Evolutionary conservation across 2,113 vertebrate genomes (phyloP).

Genomic region (Carlito syrichta): DNA sequence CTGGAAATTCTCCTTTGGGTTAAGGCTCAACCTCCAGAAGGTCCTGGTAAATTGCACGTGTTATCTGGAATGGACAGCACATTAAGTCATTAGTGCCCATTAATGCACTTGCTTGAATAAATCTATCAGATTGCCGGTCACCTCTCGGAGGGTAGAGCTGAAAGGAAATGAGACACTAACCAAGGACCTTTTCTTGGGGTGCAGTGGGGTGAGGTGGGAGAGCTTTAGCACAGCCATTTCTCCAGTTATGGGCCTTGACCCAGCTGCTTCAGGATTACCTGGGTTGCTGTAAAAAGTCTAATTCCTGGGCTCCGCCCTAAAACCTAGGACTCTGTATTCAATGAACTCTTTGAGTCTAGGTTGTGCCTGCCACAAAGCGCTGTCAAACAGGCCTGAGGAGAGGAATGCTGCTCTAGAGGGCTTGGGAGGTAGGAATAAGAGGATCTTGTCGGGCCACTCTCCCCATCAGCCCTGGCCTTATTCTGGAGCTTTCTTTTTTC

Average conservation of each 20-base stretch:
- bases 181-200: conserved; percentile 24
- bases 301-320: background rate
- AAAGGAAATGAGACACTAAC: conserved; percentile 56
- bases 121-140: conserved; percentile 74
- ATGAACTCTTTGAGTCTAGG: background rate
- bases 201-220: background rate
- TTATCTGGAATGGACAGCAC: conserved; percentile 70
- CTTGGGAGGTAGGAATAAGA: background rate
- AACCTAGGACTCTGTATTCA: background rate
- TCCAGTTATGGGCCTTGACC: background rate
- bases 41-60: conserved; percentile 70
- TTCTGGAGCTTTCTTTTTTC: background rate
- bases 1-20: conserved; percentile 65
- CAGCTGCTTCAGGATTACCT: background rate
- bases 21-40: conserved; percentile 66
- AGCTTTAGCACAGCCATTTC: background rate
- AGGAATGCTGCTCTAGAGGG: background rate
- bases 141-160: conserved; percentile 60
- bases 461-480: background rate
- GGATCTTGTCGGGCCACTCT: background rate
- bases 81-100: conserved; percentile 74
- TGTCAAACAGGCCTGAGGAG: background rate
- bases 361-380: background rate
- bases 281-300: background rate
- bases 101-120: conserved; percentile 70